Evolutionary conservation across 64 coral and sea anemone genomes (phyloP).

Genomic region (Montipora capricornis): DNA sequence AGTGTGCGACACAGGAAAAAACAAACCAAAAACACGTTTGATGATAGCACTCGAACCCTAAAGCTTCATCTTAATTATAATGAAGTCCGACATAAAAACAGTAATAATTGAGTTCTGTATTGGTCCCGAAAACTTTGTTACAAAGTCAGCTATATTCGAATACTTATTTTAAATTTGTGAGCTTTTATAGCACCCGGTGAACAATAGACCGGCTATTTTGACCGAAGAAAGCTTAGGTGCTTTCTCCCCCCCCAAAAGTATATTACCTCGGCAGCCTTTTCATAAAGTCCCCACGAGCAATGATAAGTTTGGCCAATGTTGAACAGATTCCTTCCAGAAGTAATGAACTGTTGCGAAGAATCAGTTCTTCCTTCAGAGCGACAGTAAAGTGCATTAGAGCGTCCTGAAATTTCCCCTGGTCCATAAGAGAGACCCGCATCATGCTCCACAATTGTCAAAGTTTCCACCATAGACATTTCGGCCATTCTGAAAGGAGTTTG

Average conservation of each 20-base stretch:
- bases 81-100: too few species aligned
- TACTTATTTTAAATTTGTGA: too few species aligned
- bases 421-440: constrained; percentile 80
- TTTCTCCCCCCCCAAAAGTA: neutral
- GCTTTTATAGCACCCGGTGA: too few species aligned
- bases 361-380: constrained; percentile 81
- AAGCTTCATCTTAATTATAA: too few species aligned
- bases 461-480: constrained; percentile 94
- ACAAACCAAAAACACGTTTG: too few species aligned
- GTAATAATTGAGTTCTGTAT: too few species aligned
- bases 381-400: constrained; percentile 88
- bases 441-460: constrained; percentile 85
- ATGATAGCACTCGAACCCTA: too few species aligned
- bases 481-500: constrained; percentile 43
- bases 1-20: too few species aligned
- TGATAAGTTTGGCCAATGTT: constrained; percentile 95
- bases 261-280: constrained; percentile 74
- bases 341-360: constrained; percentile 75
- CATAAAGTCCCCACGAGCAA: constrained; percentile 81
- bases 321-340: constrained; percentile 94
- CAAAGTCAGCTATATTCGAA: too few species aligned
- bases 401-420: constrained; percentile 85
- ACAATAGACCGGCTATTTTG: too few species aligned
- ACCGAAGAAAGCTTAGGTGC: too few species aligned
- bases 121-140: too few species aligned